Evolutionary conservation across 23 tunicate species (phyloP).

Genomic region (Oikopleura albicans): DNA sequence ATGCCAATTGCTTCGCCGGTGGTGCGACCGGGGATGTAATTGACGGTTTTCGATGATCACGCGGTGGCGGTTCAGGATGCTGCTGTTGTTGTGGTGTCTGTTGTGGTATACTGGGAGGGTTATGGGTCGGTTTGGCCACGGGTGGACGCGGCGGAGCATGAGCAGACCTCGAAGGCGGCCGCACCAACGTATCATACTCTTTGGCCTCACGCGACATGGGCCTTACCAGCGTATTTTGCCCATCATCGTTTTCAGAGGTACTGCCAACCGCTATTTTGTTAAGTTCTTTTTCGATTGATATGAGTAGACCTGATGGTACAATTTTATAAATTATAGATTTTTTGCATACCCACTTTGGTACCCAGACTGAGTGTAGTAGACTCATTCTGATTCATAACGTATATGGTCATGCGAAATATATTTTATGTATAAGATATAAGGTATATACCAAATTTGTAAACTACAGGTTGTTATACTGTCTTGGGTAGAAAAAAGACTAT

Average conservation of each 20-base stretch:
- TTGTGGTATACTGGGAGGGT: background rate
- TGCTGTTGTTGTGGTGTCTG: background rate
- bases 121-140: background rate
- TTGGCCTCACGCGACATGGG: background rate
- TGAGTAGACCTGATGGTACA: background rate
- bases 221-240: background rate
- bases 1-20: too few species aligned
- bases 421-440: too few species aligned
- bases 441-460: too few species aligned
- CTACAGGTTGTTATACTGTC: too few species aligned
- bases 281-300: background rate
- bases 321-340: too few species aligned
- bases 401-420: too few species aligned
- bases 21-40: too few species aligned
- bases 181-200: background rate
- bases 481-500: too few species aligned
- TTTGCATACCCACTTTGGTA: too few species aligned
- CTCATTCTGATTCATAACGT: too few species aligned
- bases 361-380: too few species aligned
- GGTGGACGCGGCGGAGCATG: background rate
- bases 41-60: background rate
- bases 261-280: background rate
- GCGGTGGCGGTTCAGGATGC: background rate
- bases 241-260: background rate
- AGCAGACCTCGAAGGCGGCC: background rate